Percentiles rank a stretch among this genome's conserved stretches.
Conservation (phyloP, 2,113 vertebrate species). For the Chamaea fasciata region DNA sequence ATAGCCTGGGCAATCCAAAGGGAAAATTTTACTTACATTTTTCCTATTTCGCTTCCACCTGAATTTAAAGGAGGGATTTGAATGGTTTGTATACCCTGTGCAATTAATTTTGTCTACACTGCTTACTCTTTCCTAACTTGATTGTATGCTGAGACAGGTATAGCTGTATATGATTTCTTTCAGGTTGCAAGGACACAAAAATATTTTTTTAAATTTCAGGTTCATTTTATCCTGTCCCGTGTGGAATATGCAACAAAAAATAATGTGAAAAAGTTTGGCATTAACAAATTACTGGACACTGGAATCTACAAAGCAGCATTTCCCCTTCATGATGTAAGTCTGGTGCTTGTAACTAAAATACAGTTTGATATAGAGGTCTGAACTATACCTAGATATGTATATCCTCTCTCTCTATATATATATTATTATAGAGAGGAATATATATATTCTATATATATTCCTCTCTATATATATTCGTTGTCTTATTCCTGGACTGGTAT, state of each 20-base stretch:
- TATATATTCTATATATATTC: no score
- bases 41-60: background rate
- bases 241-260: slow-evolving; percentile 80
- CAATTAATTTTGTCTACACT: background rate
- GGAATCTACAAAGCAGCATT: slow-evolving; percentile 93
- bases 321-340: slow-evolving; percentile 91
- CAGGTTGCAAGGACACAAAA: background rate
- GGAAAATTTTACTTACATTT: background rate
- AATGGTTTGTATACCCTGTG: background rate
- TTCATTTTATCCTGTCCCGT: slow-evolving; percentile 86
- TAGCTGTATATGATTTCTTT: background rate
- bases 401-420: background rate
- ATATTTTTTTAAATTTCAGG: slow-evolving; percentile 68
- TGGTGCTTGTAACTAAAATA: background rate
- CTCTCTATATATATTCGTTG: background rate
- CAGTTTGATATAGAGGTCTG: background rate
- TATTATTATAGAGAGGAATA: no score
- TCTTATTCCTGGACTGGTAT: background rate
- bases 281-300: slow-evolving; percentile 83
- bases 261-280: slow-evolving; percentile 85
- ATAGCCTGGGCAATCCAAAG: background rate
- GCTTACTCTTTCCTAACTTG: background rate
- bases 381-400: background rate
- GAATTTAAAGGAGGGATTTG: background rate
- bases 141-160: background rate